phyloP scores from a whole-genome alignment of 2,888 invertebrate genomes.

The Polia nebulosa region DNA sequence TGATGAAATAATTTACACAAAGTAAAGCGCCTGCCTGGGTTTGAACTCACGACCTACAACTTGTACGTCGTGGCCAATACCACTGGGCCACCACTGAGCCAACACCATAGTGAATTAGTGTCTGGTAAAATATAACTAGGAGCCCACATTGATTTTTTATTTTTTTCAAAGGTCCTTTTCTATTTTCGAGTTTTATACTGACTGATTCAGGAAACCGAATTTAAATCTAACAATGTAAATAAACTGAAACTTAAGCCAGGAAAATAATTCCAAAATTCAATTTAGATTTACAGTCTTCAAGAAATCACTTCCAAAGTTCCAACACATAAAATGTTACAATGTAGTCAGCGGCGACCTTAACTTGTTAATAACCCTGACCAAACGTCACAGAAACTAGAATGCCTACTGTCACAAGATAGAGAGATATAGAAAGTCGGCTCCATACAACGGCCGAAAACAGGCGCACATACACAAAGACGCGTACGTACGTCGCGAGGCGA shows the following conservation, averaged over 20 bases:
- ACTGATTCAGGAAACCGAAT: conserved; percentile 12
- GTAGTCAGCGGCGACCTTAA: conserved; percentile 35
- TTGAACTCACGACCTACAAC: no score
- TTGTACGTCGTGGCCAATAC: no score
- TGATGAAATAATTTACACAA: no score
- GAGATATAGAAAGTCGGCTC: background rate
- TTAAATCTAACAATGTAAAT: conserved; percentile 38
- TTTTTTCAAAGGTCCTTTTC: background rate
- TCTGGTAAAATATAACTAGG: no score
- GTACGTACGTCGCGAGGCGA: background rate
- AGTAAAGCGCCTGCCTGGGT: no score
- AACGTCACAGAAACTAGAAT: conserved; percentile 38
- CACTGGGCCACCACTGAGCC: no score
- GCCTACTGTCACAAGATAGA: background rate
- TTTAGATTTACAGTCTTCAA: conserved; percentile 45
- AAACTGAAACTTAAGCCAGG: conserved; percentile 1
- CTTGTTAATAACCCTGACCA: conserved; percentile 47
- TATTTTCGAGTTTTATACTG: background rate
- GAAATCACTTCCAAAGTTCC: conserved; percentile 44
- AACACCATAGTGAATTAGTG: no score
- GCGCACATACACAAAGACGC: background rate
- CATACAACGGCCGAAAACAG: no score
- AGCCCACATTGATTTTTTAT: background rate
- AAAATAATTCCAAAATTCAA: conserved; percentile 47
- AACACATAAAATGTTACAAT: conserved; percentile 49